Evolutionary conservation across 2,888 invertebrate species (phyloP).

Genomic region (Beris morrisii): DNA sequence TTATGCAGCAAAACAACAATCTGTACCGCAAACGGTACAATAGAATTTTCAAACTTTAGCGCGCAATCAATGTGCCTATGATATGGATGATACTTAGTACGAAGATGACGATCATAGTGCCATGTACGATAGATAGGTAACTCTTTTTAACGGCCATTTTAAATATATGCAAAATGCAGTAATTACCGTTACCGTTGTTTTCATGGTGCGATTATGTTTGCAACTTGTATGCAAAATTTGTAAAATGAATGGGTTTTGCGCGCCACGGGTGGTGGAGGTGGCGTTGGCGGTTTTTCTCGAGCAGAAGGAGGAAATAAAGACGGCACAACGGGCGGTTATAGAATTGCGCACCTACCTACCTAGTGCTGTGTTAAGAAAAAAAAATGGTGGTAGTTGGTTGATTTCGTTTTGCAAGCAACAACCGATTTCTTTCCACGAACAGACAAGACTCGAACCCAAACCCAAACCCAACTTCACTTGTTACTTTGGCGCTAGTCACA

Average conservation of each 20-base stretch:
- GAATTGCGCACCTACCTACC: too few species aligned
- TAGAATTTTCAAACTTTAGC: too few species aligned
- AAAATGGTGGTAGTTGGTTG: not conserved
- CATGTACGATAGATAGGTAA: too few species aligned
- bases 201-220: slow-evolving; percentile 31
- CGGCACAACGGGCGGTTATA: too few species aligned
- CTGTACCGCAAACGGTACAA: too few species aligned
- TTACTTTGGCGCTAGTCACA: slow-evolving; percentile 8
- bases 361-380: too few species aligned
- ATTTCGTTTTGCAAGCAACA: too few species aligned
- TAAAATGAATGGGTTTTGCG: slow-evolving; percentile 11
- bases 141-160: slow-evolving; percentile 22
- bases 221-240: slow-evolving; percentile 24
- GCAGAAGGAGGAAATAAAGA: not conserved
- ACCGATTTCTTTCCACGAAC: slow-evolving; percentile 1
- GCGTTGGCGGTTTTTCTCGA: not conserved
- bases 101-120: too few species aligned
- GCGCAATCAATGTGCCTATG: too few species aligned
- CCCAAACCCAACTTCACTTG: slow-evolving; percentile 1
- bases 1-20: too few species aligned
- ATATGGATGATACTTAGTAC: too few species aligned
- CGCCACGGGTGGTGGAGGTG: not conserved
- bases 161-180: slow-evolving; percentile 31
- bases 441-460: not conserved
- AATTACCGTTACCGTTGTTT: slow-evolving; percentile 31